These are phyloP conservation scores for Perithous albicinctus DNA, from an alignment of 2,888 invertebrate genomes.

Conservation along the genomic window DNA sequence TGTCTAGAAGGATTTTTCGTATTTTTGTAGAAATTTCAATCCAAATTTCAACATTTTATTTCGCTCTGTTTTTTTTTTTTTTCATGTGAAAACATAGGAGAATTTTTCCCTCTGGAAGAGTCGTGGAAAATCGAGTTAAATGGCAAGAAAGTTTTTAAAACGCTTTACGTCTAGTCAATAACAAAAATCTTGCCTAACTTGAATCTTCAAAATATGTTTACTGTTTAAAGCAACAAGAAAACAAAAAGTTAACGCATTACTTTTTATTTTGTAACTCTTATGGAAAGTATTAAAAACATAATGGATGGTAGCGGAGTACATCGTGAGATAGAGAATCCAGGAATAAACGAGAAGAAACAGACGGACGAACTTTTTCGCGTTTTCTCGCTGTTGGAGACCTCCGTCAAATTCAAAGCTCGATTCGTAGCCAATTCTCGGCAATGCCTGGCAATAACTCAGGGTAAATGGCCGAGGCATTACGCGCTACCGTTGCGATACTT, in stretches of 20 bases:
- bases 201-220: no score
- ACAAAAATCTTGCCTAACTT: no score
- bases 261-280: not conserved
- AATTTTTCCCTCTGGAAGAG: no score
- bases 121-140: no score
- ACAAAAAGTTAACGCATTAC: no score
- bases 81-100: no score
- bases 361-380: conserved; percentile 31
- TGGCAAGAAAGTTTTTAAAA: no score
- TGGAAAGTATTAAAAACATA: not conserved
- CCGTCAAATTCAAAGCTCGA: conserved; percentile 73
- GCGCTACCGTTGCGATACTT: conserved; percentile 76
- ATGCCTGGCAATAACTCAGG: conserved; percentile 77
- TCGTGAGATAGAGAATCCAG: not conserved
- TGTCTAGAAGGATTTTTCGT: not conserved
- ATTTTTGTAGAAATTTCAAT: not conserved
- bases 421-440: conserved; percentile 77
- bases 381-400: conserved; percentile 35
- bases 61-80: not conserved
- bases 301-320: not conserved
- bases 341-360: conserved; percentile 31
- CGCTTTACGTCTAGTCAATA: no score
- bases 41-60: not conserved
- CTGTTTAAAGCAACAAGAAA: no score
- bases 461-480: conserved; percentile 78